These are phyloP conservation scores for Nebria brevicollis DNA, from an alignment of 2,888 invertebrate genomes.

Conservation along the genomic window DNA sequence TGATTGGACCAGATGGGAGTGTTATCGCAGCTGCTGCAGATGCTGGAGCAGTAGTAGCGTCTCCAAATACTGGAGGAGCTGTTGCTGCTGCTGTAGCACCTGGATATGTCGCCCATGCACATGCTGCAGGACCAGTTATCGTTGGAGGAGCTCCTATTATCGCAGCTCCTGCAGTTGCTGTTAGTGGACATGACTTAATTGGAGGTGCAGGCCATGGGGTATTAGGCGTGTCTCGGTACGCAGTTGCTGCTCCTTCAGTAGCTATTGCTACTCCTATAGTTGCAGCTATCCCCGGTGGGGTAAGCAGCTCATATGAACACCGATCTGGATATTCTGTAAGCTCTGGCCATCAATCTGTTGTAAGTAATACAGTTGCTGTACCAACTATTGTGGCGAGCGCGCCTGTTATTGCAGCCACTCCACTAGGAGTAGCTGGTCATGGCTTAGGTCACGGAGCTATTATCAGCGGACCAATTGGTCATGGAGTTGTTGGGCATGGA, in stretches of 20 bases:
- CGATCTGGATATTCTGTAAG: slow-evolving; percentile 26
- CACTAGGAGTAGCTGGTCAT: background rate
- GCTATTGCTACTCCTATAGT: background rate
- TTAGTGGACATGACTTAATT: slow-evolving; percentile 32
- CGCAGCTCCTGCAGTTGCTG: background rate
- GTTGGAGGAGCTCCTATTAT: slow-evolving; percentile 27
- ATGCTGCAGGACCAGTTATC: slow-evolving; percentile 23
- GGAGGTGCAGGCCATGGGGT: background rate
- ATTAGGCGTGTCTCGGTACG: slow-evolving; percentile 9
- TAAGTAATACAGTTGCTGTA: slow-evolving; percentile 28
- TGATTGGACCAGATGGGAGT: slow-evolving; percentile 61
- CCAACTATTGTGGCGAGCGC: slow-evolving; percentile 38
- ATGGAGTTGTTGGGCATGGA: background rate
- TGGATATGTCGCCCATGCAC: slow-evolving; percentile 47
- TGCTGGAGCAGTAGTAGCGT: slow-evolving; percentile 48
- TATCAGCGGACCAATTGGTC: slow-evolving; percentile 29
- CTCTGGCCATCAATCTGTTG: slow-evolving; percentile 33
- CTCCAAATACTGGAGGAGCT: slow-evolving; percentile 51
- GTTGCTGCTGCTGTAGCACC: slow-evolving; percentile 51
- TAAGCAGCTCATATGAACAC: slow-evolving; percentile 7
- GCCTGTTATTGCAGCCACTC: slow-evolving; percentile 39
- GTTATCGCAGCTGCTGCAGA: slow-evolving; percentile 62
- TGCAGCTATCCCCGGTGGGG: slow-evolving; percentile 3
- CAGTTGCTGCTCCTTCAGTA: slow-evolving; percentile 37
- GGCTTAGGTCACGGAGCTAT: slow-evolving; percentile 5